Evolutionary conservation across 1,140 invertebrate species (phyloP).

Genomic region (Hyposmocoma kahamanoa): DNA sequence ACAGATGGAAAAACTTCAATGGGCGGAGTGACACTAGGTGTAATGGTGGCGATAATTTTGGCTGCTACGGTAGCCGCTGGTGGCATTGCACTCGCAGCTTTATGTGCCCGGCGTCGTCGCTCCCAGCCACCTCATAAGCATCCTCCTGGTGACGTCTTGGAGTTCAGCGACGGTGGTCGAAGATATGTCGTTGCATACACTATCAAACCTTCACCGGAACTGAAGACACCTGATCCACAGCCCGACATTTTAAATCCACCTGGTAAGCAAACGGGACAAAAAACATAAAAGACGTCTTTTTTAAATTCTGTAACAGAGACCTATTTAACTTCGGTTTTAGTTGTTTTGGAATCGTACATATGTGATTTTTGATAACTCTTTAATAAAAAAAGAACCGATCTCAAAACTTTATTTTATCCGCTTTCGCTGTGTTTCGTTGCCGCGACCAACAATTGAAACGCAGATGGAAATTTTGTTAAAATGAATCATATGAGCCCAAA

Average conservation of each 20-base stretch:
- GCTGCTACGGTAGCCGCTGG: slow-evolving; percentile 37
- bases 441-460: too few relatives aligned
- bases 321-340: too few relatives aligned
- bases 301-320: too few relatives aligned
- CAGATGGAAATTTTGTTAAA: too few relatives aligned
- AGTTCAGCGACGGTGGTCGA: slow-evolving; percentile 55
- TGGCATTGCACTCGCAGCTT: slow-evolving; percentile 42
- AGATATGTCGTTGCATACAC: slow-evolving; percentile 63
- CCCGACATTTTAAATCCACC: slow-evolving; percentile 61
- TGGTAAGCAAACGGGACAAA: too few relatives aligned
- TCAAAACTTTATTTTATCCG: too few relatives aligned
- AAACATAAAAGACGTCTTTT: too few relatives aligned
- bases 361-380: too few relatives aligned
- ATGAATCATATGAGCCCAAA: too few relatives aligned
- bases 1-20: slow-evolving; percentile 53
- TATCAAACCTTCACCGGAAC: slow-evolving; percentile 55
- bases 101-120: slow-evolving; percentile 45
- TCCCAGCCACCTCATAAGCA: slow-evolving; percentile 51
- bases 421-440: too few relatives aligned
- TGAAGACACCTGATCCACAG: slow-evolving; percentile 59
- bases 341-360: too few relatives aligned
- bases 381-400: too few relatives aligned
- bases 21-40: slow-evolving; percentile 45
- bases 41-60: slow-evolving; percentile 44
- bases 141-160: slow-evolving; percentile 58